Evolutionary conservation across 2,797 vertebrate genomes (phyloP), one percentile per base, ranked within the genome.

Genomic region (Rhadinocentrus ornatus): DNA sequence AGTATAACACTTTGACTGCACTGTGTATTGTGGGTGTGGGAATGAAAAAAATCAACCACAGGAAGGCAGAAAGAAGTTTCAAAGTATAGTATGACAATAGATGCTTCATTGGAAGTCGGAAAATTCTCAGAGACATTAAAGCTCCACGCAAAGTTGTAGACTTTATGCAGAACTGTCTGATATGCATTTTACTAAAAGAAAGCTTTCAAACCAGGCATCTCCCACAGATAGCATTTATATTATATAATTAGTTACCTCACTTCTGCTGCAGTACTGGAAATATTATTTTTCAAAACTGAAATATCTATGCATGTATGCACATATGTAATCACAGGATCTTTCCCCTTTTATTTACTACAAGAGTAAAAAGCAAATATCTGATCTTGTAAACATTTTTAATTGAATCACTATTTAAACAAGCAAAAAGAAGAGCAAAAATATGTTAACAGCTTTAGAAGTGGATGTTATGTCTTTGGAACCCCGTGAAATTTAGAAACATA

Each of bases 31-130:
- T 69, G 48, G 75, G 69, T 81, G 81, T 83, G 73, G 41, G 81
- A 87, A 87, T 84, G 82, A 81, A 81, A 88, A 76, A 32, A 82
- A 24, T 56, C 65, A 89, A 84, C 84, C 84, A 86, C 86, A 89
- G 85, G 75, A 87, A 83, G 86, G 78, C 53, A 82, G 71, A 69
- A 63, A 72, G 22, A 78, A 55, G 71, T 71, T 80, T 82, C 73
- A 59, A 53, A 80, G 39, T 77, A 55, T 62, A 66, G 77, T 15
- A 64, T 62, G 31, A 55, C 54, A 35, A 76, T 71, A 71, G 35
- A 62, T 52, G 71, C 46, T 76, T 57, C 53, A 67, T 74, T 53
- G 34, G 29, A 58, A 69, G 60, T 9, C 66, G 56, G 18, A 66
- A 69, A 55, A 74, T 52, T 62, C 73, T 82, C 46, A 1, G 34